These are phyloP conservation scores for Danio tinwini DNA, from an alignment of 2,797 vertebrate species.

Conservation along the genomic window DNA sequence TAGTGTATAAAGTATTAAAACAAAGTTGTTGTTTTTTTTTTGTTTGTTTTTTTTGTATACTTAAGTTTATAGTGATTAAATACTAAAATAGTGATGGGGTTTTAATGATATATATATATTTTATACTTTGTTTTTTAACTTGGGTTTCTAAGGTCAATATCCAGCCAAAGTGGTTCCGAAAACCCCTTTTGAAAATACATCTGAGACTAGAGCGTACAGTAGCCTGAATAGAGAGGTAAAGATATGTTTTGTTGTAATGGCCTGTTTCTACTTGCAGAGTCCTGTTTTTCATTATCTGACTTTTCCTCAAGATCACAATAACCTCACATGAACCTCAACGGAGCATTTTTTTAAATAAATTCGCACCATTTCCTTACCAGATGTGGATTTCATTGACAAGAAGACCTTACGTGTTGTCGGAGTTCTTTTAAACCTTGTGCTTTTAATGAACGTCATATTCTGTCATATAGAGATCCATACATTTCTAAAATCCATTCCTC, in stretches of 20 bases:
- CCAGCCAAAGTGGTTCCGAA: background rate
- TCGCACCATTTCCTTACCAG: background rate
- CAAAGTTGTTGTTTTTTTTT: no score
- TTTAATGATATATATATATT: no score
- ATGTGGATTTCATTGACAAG: background rate
- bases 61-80: no score
- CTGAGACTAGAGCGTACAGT: background rate
- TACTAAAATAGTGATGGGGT: no score
- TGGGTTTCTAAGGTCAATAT: background rate
- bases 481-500: background rate
- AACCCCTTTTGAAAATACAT: background rate
- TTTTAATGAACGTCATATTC: background rate
- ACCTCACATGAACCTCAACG: background rate
- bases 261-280: conserved; percentile 20
- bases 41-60: no score
- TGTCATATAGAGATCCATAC: background rate
- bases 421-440: background rate
- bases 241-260: conserved; percentile 13
- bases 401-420: background rate
- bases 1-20: no score
- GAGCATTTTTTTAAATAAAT: background rate
- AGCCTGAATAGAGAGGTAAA: conserved; percentile 1
- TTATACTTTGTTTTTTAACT: no score
- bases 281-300: conserved; percentile 52
- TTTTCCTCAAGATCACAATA: conserved; percentile 1